A percentile compares a stretch with the other conserved stretches of the same genome.
Evolutionary conservation across 2,797 vertebrate species (phyloP).

Genomic region (Columba guinea): DNA sequence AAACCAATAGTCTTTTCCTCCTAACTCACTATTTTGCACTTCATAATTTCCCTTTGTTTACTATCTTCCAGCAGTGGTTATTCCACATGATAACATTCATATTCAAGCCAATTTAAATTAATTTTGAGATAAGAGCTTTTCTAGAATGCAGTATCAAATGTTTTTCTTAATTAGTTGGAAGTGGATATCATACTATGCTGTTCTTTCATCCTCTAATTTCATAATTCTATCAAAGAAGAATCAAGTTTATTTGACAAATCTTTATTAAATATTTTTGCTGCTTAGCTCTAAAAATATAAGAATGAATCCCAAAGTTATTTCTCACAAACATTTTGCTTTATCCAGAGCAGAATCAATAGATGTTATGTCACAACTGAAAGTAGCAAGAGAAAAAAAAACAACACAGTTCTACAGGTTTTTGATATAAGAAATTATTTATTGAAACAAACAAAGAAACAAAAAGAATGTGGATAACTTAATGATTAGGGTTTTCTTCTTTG

Average conservation of each 20-base stretch:
- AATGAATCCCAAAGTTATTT: background rate
- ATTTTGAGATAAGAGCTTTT: slow-evolving; percentile 25
- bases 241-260: background rate
- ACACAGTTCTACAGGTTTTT: background rate
- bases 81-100: slow-evolving; percentile 2
- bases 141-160: background rate
- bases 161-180: slow-evolving; percentile 47
- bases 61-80: background rate
- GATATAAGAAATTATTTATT: background rate
- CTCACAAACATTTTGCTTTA: background rate
- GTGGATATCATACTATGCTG: background rate
- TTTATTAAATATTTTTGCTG: background rate
- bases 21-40: background rate
- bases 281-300: background rate
- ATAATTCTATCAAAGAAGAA: slow-evolving; percentile 34
- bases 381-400: background rate
- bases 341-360: background rate
- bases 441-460: background rate
- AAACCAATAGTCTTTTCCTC: slow-evolving; percentile 8
- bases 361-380: background rate
- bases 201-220: slow-evolving; percentile 18
- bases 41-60: slow-evolving; percentile 41
- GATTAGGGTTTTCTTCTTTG: background rate
- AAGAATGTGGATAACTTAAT: background rate
- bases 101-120: slow-evolving; percentile 48